Evolutionary conservation across 2,888 invertebrate genomes (phyloP).

Genomic region (Bembecia ichneumoniformis): DNA sequence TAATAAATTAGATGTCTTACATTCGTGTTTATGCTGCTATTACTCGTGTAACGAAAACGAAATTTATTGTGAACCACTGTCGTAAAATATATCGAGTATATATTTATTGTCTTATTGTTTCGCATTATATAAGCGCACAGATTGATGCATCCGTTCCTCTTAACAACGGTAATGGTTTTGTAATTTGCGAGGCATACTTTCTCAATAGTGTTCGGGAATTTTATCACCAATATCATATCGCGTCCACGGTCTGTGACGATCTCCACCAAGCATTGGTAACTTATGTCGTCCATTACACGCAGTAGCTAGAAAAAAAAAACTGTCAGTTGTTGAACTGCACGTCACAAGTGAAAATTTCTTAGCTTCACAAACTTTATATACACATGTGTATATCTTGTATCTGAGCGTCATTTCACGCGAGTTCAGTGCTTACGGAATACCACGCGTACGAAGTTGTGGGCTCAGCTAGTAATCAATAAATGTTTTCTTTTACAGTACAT

Average conservation of each 20-base stretch:
- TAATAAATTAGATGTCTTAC: too few relatives aligned
- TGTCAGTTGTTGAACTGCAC: background rate
- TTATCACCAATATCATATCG: constrained; percentile 36
- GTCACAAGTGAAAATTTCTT: too few relatives aligned
- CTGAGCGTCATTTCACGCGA: too few relatives aligned
- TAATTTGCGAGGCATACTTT: constrained; percentile 34
- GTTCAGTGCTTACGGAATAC: too few relatives aligned
- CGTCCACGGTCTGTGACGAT: constrained; percentile 28
- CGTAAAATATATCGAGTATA: constrained; percentile 23
- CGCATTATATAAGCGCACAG: background rate
- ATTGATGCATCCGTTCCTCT: constrained; percentile 25
- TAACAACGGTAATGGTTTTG: constrained; percentile 38
- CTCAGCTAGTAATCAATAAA: too few relatives aligned
- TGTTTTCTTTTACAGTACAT: too few relatives aligned
- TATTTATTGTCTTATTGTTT: constrained; percentile 14
- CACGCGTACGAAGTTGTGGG: too few relatives aligned
- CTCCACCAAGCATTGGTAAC: constrained; percentile 49
- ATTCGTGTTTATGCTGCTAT: constrained; percentile 46
- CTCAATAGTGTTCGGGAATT: constrained; percentile 35
- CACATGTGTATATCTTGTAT: too few relatives aligned
- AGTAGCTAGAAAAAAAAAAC: constrained; percentile 32
- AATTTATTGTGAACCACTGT: background rate
- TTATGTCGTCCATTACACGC: constrained; percentile 35
- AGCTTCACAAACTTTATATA: too few relatives aligned
- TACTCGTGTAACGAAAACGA: constrained; percentile 44